phyloP scores from a whole-genome alignment of 37 sponge, comb jelly and placozoan genomes.

The Dysidea cf. avara region DNA sequence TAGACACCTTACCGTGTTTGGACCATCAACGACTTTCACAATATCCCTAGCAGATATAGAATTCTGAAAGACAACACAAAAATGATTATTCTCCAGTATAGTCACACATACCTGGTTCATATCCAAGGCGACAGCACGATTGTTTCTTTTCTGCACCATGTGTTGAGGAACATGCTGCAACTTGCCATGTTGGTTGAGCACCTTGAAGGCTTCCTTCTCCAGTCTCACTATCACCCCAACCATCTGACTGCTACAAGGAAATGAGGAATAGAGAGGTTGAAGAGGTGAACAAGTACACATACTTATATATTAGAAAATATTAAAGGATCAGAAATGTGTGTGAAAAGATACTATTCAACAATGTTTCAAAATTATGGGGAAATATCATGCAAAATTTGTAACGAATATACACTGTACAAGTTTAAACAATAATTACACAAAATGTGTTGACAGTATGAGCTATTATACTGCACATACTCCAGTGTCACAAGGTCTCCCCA shows the following conservation, averaged over 20 bases:
- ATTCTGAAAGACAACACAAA: slow-evolving; percentile 41
- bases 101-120: slow-evolving; percentile 37
- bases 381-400: background rate
- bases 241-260: slow-evolving; percentile 62
- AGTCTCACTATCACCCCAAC: slow-evolving; percentile 95
- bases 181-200: slow-evolving; percentile 93
- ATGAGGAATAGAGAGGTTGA: background rate
- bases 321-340: background rate
- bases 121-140: slow-evolving; percentile 86
- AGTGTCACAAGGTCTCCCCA: slow-evolving; percentile 93
- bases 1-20: slow-evolving; percentile 67
- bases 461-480: slow-evolving; percentile 63
- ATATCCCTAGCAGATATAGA: slow-evolving; percentile 73
- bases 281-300: background rate
- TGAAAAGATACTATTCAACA: background rate
- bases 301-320: too few species aligned
- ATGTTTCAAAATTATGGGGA: background rate
- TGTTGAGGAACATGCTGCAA: slow-evolving; percentile 71
- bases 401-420: too few species aligned
- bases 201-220: slow-evolving; percentile 88
- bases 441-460: background rate
- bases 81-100: background rate
- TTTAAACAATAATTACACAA: background rate
- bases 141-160: slow-evolving; percentile 80
- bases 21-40: slow-evolving; percentile 74